Conservation (phyloP, 2,797 vertebrate species). For the Darevskia mixta region DNA sequence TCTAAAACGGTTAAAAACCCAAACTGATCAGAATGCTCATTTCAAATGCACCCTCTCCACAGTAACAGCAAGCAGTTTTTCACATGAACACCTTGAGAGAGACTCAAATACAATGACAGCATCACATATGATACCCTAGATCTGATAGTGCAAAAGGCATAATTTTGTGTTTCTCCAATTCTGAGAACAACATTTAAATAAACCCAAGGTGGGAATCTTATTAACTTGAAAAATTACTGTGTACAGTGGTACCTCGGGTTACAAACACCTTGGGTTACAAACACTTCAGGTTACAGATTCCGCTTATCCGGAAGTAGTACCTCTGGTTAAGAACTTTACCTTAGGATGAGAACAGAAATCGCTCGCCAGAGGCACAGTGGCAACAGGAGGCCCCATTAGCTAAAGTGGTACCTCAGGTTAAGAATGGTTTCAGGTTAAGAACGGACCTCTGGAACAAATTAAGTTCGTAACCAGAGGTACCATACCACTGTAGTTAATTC, state of each 20-base stretch:
- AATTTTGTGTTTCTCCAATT: neutral
- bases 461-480: too few species aligned
- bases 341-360: too few species aligned
- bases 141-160: neutral
- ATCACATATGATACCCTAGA: neutral
- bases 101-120: neutral
- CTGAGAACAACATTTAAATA: rapidly evolving
- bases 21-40: neutral
- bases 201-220: rapidly evolving
- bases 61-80: neutral
- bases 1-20: neutral
- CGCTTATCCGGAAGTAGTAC: too few species aligned
- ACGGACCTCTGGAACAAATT: rapidly evolving
- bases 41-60: neutral
- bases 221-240: neutral
- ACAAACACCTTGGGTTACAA: too few species aligned
- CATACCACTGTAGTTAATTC: neutral
- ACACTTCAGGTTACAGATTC: too few species aligned
- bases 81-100: neutral
- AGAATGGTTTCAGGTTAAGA: too few species aligned
- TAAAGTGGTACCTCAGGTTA: too few species aligned
- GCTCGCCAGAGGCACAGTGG: rapidly evolving
- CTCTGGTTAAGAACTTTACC: too few species aligned
- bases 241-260: too few species aligned
- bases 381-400: too few species aligned